Evolutionary conservation across 64 coral and sea anemone species (phyloP), one percentile per base, ranked within the genome.

Genomic region (Cladopsammia gracilis): DNA sequence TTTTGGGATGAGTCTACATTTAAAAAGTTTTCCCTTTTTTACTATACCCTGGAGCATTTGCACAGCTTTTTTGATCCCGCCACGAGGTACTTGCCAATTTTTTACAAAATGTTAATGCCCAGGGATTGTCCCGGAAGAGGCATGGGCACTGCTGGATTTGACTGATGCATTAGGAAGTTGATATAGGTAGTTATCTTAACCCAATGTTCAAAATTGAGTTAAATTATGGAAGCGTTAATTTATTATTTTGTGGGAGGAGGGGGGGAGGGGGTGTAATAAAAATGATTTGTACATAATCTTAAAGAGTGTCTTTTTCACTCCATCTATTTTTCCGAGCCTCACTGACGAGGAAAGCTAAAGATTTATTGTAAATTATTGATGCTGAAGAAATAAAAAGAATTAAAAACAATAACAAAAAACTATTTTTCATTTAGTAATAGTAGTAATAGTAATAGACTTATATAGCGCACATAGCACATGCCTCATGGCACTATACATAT

Each of bases 301-400:
- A 18, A 4, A 22, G 4, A 43, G 56, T 62, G 53, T 76, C 51
- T 51, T 2, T 9, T 51, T 20, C 14, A 49, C 48, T 58, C 18
- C 15, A 14, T 73, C 58, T 84, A 84, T 84, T 84, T 82, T 84
- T 67, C 11, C 46, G 19, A 6, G 14, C 19, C 62, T 67, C 12
- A 16, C 18, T 43, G 13, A 84, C 4, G 79, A 22, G 19, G 44
- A 64, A 47, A 82, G 26, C 25, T 48, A 4, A 84, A 49, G 61
- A 84, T 62, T 84, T 67, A 67, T 58, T 84, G 80, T 67, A 65
- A 16, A 18, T 25, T 79, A 13, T 68, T 47, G 44, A 64, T 64
- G 58, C 18, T 82, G 34, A 48, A 15, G 20, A 49, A 42, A 49
- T 48, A 20, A 48, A 75, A 75, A 18, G 19, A 18, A 48, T 5